These are phyloP conservation scores for Megaceryle alcyon DNA, from an alignment of 2,797 vertebrate species.

Conservation along the genomic window DNA sequence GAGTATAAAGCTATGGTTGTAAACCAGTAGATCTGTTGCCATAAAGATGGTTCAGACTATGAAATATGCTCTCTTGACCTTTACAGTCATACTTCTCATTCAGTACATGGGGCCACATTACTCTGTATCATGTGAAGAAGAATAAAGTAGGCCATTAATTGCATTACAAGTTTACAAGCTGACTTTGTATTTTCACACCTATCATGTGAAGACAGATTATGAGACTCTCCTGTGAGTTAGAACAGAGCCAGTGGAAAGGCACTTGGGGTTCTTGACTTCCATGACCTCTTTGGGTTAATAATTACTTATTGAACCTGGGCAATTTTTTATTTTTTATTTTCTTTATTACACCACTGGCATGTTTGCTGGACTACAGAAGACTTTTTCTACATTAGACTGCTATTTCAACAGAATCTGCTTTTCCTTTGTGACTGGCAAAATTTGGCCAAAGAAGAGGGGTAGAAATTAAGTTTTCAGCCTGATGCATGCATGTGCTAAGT, in stretches of 20 bases:
- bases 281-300: not conserved
- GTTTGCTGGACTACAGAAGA: not conserved
- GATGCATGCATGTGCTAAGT: not conserved
- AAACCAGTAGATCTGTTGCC: conserved; percentile 12
- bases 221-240: not conserved
- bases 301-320: not conserved
- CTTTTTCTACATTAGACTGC: not conserved
- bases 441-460: not conserved
- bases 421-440: not conserved
- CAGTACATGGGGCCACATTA: not conserved
- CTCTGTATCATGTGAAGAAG: not conserved
- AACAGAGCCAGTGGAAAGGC: not conserved
- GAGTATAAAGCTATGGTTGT: conserved; percentile 30
- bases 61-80: conserved; percentile 22
- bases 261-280: not conserved
- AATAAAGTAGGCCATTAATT: conserved; percentile 36
- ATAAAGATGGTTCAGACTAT: conserved; percentile 8
- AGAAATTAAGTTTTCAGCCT: not conserved
- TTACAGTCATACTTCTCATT: conserved; percentile 1
- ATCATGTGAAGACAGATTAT: not conserved
- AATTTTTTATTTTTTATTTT: not conserved
- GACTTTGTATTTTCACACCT: not conserved
- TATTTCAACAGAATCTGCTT: not conserved
- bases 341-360: rapidly evolving
- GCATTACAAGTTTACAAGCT: conserved; percentile 1